Evolutionary conservation across 2,797 vertebrate species (phyloP), one percentile per base, ranked within the genome.

Genomic region (Syngnathus rostellatus): DNA sequence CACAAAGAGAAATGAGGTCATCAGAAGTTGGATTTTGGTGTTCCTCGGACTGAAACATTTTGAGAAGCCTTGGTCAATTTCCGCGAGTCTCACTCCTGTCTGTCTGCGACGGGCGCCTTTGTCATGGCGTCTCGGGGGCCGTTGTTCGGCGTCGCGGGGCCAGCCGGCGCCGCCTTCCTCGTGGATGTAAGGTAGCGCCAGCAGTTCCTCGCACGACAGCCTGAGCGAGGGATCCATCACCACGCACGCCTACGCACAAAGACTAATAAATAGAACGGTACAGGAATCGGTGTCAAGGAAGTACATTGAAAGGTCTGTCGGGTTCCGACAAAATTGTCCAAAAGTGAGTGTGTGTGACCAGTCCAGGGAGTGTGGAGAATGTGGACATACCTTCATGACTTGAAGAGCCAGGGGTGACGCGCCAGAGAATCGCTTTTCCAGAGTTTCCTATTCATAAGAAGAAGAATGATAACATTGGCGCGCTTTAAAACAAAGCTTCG

Each of bases 201-300:
- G 83, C 66, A 95, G 87, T 67, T 93, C 92, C 50, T 92, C 92
- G 68, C 93, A 95, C 67, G 91, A 91, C 71, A 92, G 74, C 40
- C 94, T 86, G 39, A 90, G 86, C 14, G 86, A 88, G 0, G 94
- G 94, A 73, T 94, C 93, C 94, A 95, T 95, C 74, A 91, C 89
- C 69, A 95, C 89, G 76, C 93, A 94, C 0, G 87, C 91, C 93
- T 95, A 78, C n/a, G 53, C 39, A 67, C 4, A 54, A 21, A 54
- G 23, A 54, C 4, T 5, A 12, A 25, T 10, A 12, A 12, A 54
- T 1, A 12, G 4, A 10, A 54, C 10, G 8, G 45, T 6, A 46
- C 16, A 46, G 16, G 16, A 46, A 16, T 17, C 17, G 45, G 45
- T 46, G 5, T 46, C 43, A 46, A 46, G 43, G 43, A 12, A 45